phyloP scores from a whole-genome alignment of 2,113 vertebrate species.

The Podiceps cristatus region DNA sequence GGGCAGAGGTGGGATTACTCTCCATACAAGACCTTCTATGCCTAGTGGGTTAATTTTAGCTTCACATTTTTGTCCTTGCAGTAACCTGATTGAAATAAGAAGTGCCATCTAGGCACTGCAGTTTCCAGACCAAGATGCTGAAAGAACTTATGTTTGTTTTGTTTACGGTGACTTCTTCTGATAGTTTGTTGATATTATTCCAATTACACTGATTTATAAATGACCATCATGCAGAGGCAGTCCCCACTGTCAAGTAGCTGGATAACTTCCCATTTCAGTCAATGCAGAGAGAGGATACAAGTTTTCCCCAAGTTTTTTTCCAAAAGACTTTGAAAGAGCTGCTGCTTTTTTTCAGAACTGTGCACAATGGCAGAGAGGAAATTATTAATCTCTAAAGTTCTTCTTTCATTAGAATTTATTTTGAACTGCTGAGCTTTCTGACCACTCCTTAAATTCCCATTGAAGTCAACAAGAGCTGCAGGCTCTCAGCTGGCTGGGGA shows the following conservation, averaged over 20 bases:
- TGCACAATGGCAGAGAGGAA: background rate
- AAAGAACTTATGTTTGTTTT: background rate
- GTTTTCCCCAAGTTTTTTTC: background rate
- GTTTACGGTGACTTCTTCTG: background rate
- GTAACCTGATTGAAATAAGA: background rate
- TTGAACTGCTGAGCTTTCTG: background rate
- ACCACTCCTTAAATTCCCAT: background rate
- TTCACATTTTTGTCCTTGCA: background rate
- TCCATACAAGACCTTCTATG: background rate
- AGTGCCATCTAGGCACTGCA: background rate
- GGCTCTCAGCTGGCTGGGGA: background rate
- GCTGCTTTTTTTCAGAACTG: background rate
- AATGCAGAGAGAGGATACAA: background rate
- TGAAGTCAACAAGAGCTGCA: background rate
- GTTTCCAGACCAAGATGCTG: background rate
- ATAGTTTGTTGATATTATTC: background rate
- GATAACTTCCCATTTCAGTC: background rate
- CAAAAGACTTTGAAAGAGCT: background rate
- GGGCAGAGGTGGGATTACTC: background rate
- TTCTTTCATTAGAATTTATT: background rate
- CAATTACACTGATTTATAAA: background rate
- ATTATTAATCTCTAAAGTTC: background rate
- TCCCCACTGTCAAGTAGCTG: background rate
- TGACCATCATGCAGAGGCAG: background rate
- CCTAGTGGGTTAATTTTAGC: background rate